These are phyloP conservation scores for Lophotriccus pileatus DNA, from an alignment of 2,797 vertebrate genomes.

Conservation along the genomic window DNA sequence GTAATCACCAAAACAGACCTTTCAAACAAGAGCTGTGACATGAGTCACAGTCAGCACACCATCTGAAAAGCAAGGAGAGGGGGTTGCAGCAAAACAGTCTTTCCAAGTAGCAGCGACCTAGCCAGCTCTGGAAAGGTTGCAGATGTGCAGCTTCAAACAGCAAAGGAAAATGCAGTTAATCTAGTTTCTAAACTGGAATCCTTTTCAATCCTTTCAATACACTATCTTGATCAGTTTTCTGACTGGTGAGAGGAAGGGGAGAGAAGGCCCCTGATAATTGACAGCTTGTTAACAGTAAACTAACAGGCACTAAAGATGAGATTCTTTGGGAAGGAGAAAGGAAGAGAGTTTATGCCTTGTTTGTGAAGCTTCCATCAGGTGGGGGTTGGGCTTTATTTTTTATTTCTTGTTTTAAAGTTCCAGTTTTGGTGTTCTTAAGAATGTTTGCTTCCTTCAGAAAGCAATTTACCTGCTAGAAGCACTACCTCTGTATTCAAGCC, in stretches of 20 bases:
- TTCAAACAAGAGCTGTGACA: constrained; percentile 8
- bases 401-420: background rate
- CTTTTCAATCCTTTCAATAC: background rate
- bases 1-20: constrained; percentile 5
- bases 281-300: background rate
- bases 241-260: background rate
- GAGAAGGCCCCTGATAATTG: background rate
- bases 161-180: background rate
- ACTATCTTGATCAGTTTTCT: background rate
- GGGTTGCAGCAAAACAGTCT: background rate
- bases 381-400: background rate
- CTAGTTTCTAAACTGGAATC: background rate
- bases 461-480: background rate
- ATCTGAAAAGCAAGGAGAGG: background rate
- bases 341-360: background rate
- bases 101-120: background rate
- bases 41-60: background rate
- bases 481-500: background rate
- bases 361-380: background rate
- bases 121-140: background rate
- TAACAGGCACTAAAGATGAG: background rate
- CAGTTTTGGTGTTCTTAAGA: background rate
- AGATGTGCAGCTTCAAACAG: background rate
- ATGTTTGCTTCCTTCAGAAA: background rate
- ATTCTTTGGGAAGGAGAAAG: background rate